Conservation (phyloP, 2,113 vertebrate genomes). For the Lonchura striata region DNA sequence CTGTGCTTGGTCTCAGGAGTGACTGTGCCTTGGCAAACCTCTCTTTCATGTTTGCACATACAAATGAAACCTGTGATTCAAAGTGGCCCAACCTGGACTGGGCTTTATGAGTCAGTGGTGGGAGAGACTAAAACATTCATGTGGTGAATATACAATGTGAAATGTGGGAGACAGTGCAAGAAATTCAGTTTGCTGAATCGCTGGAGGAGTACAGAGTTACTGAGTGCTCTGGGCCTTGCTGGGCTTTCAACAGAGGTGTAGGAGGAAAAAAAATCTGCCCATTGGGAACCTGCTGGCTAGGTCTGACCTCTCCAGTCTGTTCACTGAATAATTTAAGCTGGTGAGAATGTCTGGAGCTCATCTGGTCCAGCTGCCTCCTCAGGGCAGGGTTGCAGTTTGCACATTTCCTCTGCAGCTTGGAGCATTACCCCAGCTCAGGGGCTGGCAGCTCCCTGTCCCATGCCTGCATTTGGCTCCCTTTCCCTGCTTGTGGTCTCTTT, state of each 20-base stretch:
- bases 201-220: background rate
- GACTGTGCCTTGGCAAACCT: background rate
- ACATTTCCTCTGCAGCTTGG: rapidly evolving
- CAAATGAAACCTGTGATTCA: background rate
- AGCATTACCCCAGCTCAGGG: background rate
- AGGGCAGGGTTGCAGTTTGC: background rate
- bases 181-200: background rate
- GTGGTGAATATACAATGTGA: background rate
- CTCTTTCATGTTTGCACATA: background rate
- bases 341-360: background rate
- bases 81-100: background rate
- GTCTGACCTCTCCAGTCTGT: background rate
- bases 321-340: background rate
- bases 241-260: background rate
- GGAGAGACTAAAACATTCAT: background rate
- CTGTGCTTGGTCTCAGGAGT: background rate
- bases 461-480: background rate
- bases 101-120: background rate
- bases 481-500: background rate
- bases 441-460: background rate
- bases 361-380: background rate
- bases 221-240: background rate
- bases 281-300: background rate
- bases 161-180: background rate
- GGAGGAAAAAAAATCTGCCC: background rate